Base-by-base conservation (phyloP, 2,888 invertebrate genomes). In the Auanema sp. region DNA sequence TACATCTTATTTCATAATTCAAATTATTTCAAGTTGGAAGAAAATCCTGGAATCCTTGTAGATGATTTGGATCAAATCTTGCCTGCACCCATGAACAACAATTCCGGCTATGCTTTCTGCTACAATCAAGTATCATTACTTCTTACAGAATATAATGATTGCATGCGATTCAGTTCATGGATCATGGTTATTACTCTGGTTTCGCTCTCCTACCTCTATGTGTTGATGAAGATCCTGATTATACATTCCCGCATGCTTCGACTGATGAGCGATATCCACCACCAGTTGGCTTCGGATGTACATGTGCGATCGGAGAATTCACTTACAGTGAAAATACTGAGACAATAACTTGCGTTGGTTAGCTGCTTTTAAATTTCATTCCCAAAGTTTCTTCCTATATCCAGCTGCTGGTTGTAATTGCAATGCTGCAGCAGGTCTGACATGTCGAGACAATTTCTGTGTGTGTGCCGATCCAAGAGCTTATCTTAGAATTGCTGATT, bases 61-160 rank as follows among this genome's bases (percentile, higher is more conserved):
- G 33, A 33, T 33, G 33, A 33, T 33, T 33, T 33, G 8, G 24
- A 50, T 18, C 40, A 6, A 33, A 41, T 40, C 55, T 50, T 56
- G n/a, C 57, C 12, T 8, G 1, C n/a, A 42, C 62, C 62, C 10
- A 62, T 57, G 57, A 25, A 57, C 16, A 24, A n/a, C 24, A 8
- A 40, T 5, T 62, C 62, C 4, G 62, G 24, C 6, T 62, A 62
- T 23, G 62, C 62, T 14, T 23, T 50, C 11, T 62, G 62, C 42
- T 62, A 57, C 57, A 47, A 54, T 10, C 41, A 24, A 11, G 54
- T 11, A 16, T 47, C 10, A 5, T 47, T 12, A n/a, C 43, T 43
- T 11, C 12, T 43, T 11, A 10, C 16, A 10, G 3, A 47, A 3
- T 47, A 10, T 47, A 47, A 10, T 18, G 10, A 47, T 47, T 21